phyloP scores from a whole-genome alignment of 35 echinoderm and acorn worm genomes.

The Nesometra sesokonis region DNA sequence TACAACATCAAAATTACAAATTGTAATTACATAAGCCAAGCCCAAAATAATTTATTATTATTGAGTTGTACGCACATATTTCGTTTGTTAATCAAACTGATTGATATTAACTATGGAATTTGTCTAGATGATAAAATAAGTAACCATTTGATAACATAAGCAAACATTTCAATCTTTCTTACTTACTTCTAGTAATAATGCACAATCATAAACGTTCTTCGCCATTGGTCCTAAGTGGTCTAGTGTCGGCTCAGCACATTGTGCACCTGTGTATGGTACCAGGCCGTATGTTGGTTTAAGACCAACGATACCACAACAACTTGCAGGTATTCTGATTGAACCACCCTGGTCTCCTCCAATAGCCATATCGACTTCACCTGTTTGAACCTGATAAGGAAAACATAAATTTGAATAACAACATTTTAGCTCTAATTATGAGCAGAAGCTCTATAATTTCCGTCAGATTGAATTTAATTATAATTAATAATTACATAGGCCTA shows the following conservation, averaged over 20 bases:
- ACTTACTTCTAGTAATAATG: conserved; percentile 23
- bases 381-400: background rate
- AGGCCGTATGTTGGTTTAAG: conserved; percentile 31
- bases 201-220: conserved; percentile 29
- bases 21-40: background rate
- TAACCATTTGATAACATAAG: background rate
- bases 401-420: no score
- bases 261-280: conserved; percentile 28
- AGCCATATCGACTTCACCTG: conserved; percentile 30
- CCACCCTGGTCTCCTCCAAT: conserved; percentile 33
- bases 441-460: no score
- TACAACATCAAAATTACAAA: no score
- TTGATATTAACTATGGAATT: background rate
- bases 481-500: no score
- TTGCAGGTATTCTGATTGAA: conserved; percentile 13
- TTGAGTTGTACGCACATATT: background rate
- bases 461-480: no score
- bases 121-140: background rate
- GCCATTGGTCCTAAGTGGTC: conserved; percentile 36
- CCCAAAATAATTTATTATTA: background rate
- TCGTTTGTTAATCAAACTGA: background rate
- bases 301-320: conserved; percentile 26
- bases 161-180: no score
- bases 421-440: no score
- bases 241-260: background rate